Percentiles rank a stretch among this genome's conserved stretches.
Conservation (phyloP, 1,140 invertebrate genomes). For the Trichoplusia ni region DNA sequence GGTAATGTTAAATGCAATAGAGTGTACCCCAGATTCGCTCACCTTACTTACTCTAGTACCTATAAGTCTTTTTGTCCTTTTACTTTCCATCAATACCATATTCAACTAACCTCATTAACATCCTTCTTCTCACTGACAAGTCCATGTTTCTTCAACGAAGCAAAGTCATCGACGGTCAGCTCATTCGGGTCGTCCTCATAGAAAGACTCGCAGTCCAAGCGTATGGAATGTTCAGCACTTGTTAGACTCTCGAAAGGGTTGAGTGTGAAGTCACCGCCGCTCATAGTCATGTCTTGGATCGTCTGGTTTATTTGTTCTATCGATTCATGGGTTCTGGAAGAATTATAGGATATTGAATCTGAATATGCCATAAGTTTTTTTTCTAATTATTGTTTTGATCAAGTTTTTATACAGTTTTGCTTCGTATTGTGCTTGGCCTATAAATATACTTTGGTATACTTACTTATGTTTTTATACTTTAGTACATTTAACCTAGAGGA, state of each 20-base stretch:
- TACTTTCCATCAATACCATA: no score
- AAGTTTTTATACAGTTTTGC: no score
- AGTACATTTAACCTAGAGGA: no score
- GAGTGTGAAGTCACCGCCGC: constrained; percentile 69
- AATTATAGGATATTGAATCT: no score
- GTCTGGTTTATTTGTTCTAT: constrained; percentile 79
- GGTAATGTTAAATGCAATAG: no score
- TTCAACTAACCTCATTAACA: constrained; percentile 58
- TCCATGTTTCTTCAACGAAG: constrained; percentile 74
- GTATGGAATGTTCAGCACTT: constrained; percentile 62
- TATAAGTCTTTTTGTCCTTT: no score
- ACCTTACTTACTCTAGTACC: no score
- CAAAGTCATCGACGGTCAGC: constrained; percentile 74
- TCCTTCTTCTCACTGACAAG: constrained; percentile 71
- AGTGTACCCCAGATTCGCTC: no score
- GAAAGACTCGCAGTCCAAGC: constrained; percentile 68
- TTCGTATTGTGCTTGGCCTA: no score
- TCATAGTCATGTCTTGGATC: constrained; percentile 78
- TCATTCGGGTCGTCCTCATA: constrained; percentile 66
- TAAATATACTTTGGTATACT: no score
- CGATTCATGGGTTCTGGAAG: constrained; percentile 61
- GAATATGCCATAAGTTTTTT: constrained; percentile 7
- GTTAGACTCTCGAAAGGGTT: constrained; percentile 75
- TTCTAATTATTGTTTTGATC: not conserved
- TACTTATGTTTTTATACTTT: no score